phyloP scores from a whole-genome alignment of 2,113 vertebrate genomes.

The Lutjanus erythropterus region DNA sequence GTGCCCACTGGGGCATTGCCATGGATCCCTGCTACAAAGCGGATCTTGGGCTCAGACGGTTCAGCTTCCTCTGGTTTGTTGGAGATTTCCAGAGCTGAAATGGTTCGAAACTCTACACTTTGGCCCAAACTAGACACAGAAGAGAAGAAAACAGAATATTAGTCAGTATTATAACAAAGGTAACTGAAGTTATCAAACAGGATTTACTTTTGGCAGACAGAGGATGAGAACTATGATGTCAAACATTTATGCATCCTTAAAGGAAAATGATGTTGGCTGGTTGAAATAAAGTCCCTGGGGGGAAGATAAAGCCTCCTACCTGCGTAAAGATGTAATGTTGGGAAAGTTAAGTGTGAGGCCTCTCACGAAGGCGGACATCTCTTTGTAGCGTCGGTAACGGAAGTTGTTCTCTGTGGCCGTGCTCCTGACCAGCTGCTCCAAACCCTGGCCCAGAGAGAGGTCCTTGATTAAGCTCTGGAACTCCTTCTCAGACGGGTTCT shows the following conservation, averaged over 20 bases:
- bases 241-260: background rate
- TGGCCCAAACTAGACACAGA: slow-evolving; percentile 90
- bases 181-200: background rate
- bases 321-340: slow-evolving; percentile 89
- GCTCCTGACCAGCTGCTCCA: slow-evolving; percentile 87
- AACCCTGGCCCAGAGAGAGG: slow-evolving; percentile 91
- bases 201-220: background rate
- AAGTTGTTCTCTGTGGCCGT: slow-evolving; percentile 88
- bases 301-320: slow-evolving; percentile 56
- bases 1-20: slow-evolving; percentile 96
- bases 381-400: slow-evolving; percentile 89
- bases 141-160: slow-evolving; percentile 6
- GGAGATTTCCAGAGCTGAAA: slow-evolving; percentile 96
- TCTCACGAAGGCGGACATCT: slow-evolving; percentile 88
- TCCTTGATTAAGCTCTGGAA: slow-evolving; percentile 92
- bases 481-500: slow-evolving; percentile 86
- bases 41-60: slow-evolving; percentile 93
- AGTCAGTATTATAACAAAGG: background rate
- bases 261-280: background rate
- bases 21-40: slow-evolving; percentile 94
- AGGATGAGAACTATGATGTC: background rate
- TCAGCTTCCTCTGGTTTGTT: slow-evolving; percentile 91
- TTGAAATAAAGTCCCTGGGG: background rate
- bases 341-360: slow-evolving; percentile 94
- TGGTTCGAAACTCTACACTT: slow-evolving; percentile 91